Base-by-base conservation (phyloP, 2,888 invertebrate species). In the Fragum fragum region DNA sequence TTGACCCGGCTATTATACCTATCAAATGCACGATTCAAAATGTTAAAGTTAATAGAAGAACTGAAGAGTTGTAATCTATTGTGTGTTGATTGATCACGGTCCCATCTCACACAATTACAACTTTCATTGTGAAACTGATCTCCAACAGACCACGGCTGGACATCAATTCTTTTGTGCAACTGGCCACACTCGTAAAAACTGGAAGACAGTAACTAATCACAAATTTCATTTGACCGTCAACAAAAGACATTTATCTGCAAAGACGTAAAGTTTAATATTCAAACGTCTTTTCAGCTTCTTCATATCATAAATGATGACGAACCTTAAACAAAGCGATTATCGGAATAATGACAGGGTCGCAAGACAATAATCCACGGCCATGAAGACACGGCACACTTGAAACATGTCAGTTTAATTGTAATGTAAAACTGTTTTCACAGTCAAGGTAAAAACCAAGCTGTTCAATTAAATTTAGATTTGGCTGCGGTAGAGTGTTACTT, bases 111-210 rank as follows among this genome's bases (percentile, higher is more conserved):
- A 77, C 83, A 86, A 86, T 86, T 86, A 81, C 79, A 83, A 86
- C 83, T 86, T 86, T 86, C 86, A 81, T 86, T 86, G 86, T 86
- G 86, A 86, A 86, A 83, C 73, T 77, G 83, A 86, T 76, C 76
- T 55, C 63, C 29, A 70, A 73, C 81, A 83, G 81, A 74, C 63
- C 68, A 9, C 79, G 52, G 71, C 79, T 83, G 83, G 81, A 57
- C 86, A 83, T 79, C 81, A 68, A 76, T 57, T 79, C 86, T 86
- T 86, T 86, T 86, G 86, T 86, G 83, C 83, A 83, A 79, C 81
- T 86, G 83, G 79, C 83, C 86, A 69, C 76, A 74, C 47, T 79
- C 81, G 73, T 86, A 81, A 83, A 81, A 73, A 66, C 5, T 59
- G 70, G 52, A 39, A 73, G 83, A 83, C 81, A 79, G 79, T 79